Base-by-base conservation (phyloP, 2,797 vertebrate genomes). In the Austrolebias charrua region DNA sequence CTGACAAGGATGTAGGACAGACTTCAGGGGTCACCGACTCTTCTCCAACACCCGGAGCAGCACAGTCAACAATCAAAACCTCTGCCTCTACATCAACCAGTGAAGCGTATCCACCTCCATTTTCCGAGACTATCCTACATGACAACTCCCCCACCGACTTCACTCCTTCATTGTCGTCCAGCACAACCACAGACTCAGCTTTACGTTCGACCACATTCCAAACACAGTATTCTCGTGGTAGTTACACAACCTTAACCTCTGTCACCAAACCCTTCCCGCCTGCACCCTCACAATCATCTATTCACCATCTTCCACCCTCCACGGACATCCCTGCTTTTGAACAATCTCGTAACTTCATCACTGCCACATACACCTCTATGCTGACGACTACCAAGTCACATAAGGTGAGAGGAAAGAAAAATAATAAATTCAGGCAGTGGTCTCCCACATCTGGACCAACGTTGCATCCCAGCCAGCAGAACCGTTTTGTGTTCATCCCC, bases 381-480 rank as follows among this genome's bases (percentile, higher is more conserved):
- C 45, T 29, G 9, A 60, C 68, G 1, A 52, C 74, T 47, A 4
- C 24, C 24, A 69, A 18, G 35, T 54, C 69, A 16, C 46, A 69
- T 48, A 49, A 63, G 1, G 28, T 16, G 6, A 45, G 60, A 0
- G 55, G 0, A 12, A 60, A 66, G 6, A 43, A 24, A 19, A n/a
- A 51, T 14, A 48, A 63, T 6, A 48, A 55, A 28, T n/a, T 40
- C 11, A 12, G 38, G 59, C 43, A 51, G 52, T 4, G 4, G 66
- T 60, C 58, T 51, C 24, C 28, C 15, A 55, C 76, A 19, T 29
- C 63, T 29, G 60, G 50, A 66, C 18, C 55, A 2, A 9, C 55
- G 9, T 20, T n/a, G 2, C 11, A 49, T 28, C 60, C 65, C 47
- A 55, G 35, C 60, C 45, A 12, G 63, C 40, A 51, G 15, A 35